Evolutionary conservation across 2,888 invertebrate genomes (phyloP).

Genomic region (Andrena dorsata): DNA sequence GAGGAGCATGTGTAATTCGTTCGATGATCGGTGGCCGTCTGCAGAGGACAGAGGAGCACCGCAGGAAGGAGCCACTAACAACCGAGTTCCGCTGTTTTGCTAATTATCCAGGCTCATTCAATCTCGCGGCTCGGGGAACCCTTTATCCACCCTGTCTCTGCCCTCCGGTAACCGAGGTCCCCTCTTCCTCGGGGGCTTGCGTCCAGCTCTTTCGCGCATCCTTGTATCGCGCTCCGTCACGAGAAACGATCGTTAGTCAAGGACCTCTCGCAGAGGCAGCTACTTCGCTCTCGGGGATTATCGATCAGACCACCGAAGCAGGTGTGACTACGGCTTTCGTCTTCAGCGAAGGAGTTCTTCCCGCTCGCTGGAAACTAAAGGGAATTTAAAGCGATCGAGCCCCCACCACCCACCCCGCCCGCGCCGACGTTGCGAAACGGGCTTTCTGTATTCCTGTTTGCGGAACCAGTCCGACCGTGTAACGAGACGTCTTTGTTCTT

Average conservation of each 20-base stretch:
- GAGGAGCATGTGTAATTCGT: slow-evolving; percentile 26
- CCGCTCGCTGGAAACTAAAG: slow-evolving; percentile 5
- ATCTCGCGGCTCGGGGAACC: slow-evolving; percentile 56
- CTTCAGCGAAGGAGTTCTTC: slow-evolving; percentile 19
- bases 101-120: slow-evolving; percentile 75
- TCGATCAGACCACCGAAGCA: slow-evolving; percentile 63
- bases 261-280: slow-evolving; percentile 58
- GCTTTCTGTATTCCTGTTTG: slow-evolving; percentile 35
- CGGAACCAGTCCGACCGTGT: slow-evolving; percentile 38
- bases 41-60: slow-evolving; percentile 67
- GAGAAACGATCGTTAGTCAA: slow-evolving; percentile 78
- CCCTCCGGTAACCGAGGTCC: slow-evolving; percentile 26
- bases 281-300: slow-evolving; percentile 56
- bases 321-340: slow-evolving; percentile 57
- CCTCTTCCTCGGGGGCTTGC: slow-evolving; percentile 17
- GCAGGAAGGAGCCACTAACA: slow-evolving; percentile 71
- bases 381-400: slow-evolving; percentile 39
- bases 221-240: slow-evolving; percentile 72
- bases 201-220: slow-evolving; percentile 63
- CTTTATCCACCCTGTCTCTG: slow-evolving; percentile 53
- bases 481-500: slow-evolving; percentile 39
- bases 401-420: no score
- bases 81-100: slow-evolving; percentile 77
- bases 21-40: slow-evolving; percentile 53
- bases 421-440: neutral